phyloP scores from a whole-genome alignment of 1,140 invertebrate species.

The Aradophagus sp. region DNA sequence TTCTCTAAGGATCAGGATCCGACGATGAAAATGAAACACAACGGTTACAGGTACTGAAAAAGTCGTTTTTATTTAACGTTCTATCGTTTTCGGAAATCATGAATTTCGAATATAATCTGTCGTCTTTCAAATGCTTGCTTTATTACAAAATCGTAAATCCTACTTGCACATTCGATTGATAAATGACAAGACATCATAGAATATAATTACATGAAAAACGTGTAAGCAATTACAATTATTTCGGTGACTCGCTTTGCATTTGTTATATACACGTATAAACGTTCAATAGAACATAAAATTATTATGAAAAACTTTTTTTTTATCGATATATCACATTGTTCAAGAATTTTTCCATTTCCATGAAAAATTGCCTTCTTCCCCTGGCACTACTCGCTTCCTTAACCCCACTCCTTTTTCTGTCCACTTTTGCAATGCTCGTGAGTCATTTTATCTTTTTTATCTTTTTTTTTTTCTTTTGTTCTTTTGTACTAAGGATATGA shows the following conservation, averaged over 20 bases:
- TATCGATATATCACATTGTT: slow-evolving; percentile 51
- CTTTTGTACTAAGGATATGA: slow-evolving; percentile 49
- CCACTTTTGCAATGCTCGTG: too few species aligned
- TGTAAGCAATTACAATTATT: slow-evolving; percentile 56
- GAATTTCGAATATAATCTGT: slow-evolving; percentile 48
- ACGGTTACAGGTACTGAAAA: slow-evolving; percentile 48
- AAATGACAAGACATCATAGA: slow-evolving; percentile 57
- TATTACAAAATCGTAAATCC: slow-evolving; percentile 51
- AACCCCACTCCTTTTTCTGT: slow-evolving; percentile 8
- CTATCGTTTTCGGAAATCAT: slow-evolving; percentile 45
- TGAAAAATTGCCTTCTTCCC: slow-evolving; percentile 2
- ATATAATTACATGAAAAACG: slow-evolving; percentile 56
- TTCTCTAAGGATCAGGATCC: too few species aligned
- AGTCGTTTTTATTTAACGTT: slow-evolving; percentile 44
- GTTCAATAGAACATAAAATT: slow-evolving; percentile 53
- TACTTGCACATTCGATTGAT: slow-evolving; percentile 54
- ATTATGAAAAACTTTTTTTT: slow-evolving; percentile 46
- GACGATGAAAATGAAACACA: slow-evolving; percentile 6
- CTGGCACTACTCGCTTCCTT: background rate
- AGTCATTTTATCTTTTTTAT: slow-evolving; percentile 7
- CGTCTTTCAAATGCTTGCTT: slow-evolving; percentile 29
- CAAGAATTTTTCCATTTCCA: slow-evolving; percentile 34
- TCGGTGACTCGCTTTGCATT: slow-evolving; percentile 47
- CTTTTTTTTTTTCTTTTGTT: slow-evolving; percentile 13
- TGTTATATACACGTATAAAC: slow-evolving; percentile 55